Evolutionary conservation across 2,113 vertebrate genomes (phyloP), one percentile per base, ranked within the genome.

Genomic region (Microtus pennsylvanicus): DNA sequence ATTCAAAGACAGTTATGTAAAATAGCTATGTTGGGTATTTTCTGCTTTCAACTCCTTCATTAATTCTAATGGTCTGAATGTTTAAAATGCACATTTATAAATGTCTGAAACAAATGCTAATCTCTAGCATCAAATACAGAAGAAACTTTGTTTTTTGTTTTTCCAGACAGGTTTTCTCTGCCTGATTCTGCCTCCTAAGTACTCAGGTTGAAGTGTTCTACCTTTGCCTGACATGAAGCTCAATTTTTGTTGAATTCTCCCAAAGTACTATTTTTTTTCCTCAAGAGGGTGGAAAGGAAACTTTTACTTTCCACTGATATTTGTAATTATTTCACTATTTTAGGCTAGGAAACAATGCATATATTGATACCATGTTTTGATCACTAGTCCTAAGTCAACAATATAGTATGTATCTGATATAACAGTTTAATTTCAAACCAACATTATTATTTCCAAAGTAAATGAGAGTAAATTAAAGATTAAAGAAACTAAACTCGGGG

Each of bases 1-100:
- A 89, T 89, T 17, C 67, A 94, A 94, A 95, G 77, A 7, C 3
- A 89, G 65, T 80, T 80, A 45, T 35, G 52, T 58, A 76, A 93
- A 90, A 83, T 93, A 4, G 1, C n/a, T 87, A 72, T 87, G 69
- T 89, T 91, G 63, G 42, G 12, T 87, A 87, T 83, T 89, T 87
- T 63, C 76, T 47, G 10, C 24, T 95, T 94, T 92, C 61, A 92
- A 17, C 63, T 87, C 11, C 26, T 75, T 90, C 52, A 82, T 94
- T 77, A 96, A 35, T 92, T 94, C 76, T 86, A 96, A 87, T 89
- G 85, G 22, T 58, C 50, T 77, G 90, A 90, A 67, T 88, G 5
- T 30, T 94, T 93, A 63, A 85, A 95, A 61, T 89, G 21, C 50
- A 50, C 91, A 94, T 87, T 91, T 93, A 89, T 45, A 72, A 96